These are phyloP conservation scores for Siniperca undulata DNA, from an alignment of 2,797 vertebrate species.

Conservation along the genomic window DNA sequence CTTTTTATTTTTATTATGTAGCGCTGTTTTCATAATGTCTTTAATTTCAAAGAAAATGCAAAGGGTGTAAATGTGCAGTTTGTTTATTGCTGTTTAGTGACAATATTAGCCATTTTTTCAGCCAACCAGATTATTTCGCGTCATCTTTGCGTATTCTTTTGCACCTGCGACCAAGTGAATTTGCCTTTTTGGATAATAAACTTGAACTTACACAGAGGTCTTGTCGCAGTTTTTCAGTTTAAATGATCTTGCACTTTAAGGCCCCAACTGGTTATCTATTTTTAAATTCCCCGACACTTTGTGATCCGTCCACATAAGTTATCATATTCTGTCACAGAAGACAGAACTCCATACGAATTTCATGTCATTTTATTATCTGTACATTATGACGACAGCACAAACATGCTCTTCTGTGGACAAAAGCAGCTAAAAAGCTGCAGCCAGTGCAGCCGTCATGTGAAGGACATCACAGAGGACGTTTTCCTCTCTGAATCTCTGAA, in stretches of 20 bases:
- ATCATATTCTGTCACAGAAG: no score
- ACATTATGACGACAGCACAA: no score
- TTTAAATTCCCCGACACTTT: not conserved
- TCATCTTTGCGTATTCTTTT: not conserved
- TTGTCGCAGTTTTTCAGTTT: not conserved
- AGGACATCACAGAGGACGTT: no score
- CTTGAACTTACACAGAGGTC: not conserved
- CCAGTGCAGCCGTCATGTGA: not conserved
- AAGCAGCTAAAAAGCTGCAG: not conserved
- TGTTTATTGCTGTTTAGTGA: not conserved
- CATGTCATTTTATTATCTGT: no score
- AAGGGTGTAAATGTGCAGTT: no score
- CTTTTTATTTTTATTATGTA: no score
- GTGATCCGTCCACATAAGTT: no score
- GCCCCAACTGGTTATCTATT: not conserved
- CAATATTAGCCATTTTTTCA: not conserved
- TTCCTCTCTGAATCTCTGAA: no score
- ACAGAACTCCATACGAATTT: no score
- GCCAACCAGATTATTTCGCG: not conserved
- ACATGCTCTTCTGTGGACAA: not conserved
- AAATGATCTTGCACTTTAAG: not conserved
- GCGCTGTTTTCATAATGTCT: no score
- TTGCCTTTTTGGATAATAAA: constrained; percentile 7
- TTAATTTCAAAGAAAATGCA: no score
- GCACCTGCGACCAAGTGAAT: not conserved